phyloP scores from a whole-genome alignment of 2,888 invertebrate species.

The Pristionchus arcanus region DNA sequence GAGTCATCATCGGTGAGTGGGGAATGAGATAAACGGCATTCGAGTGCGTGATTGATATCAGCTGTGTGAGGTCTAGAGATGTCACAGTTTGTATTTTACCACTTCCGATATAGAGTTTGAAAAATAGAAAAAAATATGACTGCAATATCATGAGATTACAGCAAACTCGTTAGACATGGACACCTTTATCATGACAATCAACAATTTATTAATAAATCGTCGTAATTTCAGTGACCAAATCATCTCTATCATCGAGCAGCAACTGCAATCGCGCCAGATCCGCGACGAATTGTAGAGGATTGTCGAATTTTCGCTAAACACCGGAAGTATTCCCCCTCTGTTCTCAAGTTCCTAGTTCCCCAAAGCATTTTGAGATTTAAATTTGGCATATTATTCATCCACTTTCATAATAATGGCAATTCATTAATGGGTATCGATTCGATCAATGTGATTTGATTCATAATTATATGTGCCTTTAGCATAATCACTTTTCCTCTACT shows the following conservation, averaged over 20 bases:
- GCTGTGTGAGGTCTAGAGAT: no score
- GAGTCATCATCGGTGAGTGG: slow-evolving; percentile 64
- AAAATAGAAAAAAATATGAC: not conserved
- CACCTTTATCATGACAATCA: not conserved
- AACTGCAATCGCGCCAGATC: slow-evolving; percentile 22
- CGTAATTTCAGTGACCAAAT: slow-evolving; percentile 54
- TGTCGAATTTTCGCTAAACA: not conserved
- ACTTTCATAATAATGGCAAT: slow-evolving; percentile 33
- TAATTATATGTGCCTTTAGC: slow-evolving; percentile 1
- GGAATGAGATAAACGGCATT: slow-evolving; percentile 62
- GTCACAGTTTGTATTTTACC: not conserved
- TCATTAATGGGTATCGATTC: not conserved
- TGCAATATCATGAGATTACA: not conserved
- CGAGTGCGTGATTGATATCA: no score
- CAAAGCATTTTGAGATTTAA: not conserved
- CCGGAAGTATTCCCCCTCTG: not conserved
- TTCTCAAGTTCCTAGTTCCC: not conserved
- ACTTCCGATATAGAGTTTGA: no score
- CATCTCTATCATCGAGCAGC: slow-evolving; percentile 45
- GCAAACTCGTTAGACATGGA: not conserved
- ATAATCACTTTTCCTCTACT: not conserved
- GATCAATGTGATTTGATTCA: not conserved
- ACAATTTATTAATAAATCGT: not conserved
- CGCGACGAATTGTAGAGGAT: slow-evolving; percentile 30
- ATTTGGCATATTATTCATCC: not conserved